phyloP scores from a whole-genome alignment of 2,797 vertebrate genomes.

The Chaetodon trifasciatus region DNA sequence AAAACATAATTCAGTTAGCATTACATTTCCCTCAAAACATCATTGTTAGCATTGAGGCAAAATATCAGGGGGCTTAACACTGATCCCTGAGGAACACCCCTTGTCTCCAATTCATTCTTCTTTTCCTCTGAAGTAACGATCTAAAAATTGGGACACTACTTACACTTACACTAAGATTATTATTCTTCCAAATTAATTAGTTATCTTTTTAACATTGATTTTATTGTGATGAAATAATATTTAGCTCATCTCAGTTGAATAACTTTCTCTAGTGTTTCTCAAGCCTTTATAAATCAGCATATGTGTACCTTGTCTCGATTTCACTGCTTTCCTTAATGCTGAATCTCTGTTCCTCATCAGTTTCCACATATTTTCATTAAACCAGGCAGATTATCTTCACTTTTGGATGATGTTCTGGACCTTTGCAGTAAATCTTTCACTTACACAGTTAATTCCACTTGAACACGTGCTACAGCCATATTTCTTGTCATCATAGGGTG shows the following conservation, averaged over 20 bases:
- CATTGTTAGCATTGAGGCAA: not conserved
- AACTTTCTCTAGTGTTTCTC: not conserved
- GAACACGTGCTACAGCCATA: not conserved
- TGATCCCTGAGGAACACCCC: slow-evolving; percentile 25
- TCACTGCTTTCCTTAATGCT: not conserved
- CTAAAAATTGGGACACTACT: not conserved
- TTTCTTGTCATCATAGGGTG: not conserved
- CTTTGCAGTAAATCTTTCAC: not conserved
- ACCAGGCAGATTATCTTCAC: not conserved
- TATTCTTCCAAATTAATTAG: not conserved
- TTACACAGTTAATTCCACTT: not conserved
- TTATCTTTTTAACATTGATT: not conserved
- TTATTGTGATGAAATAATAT: not conserved
- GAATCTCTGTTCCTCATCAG: not conserved
- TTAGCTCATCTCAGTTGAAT: not conserved
- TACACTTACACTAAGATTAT: not conserved
- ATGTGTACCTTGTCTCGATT: not conserved
- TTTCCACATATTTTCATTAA: slow-evolving; percentile 1
- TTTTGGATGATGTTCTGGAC: not conserved
- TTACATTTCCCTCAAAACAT: too few species aligned
- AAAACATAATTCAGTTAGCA: too few species aligned
- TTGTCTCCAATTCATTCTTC: not conserved
- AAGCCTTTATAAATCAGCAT: not conserved
- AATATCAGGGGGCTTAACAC: not conserved
- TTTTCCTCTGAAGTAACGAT: not conserved